Evolutionary conservation across 2,888 invertebrate genomes (phyloP).

Genomic region (Lepidonotus clava): DNA sequence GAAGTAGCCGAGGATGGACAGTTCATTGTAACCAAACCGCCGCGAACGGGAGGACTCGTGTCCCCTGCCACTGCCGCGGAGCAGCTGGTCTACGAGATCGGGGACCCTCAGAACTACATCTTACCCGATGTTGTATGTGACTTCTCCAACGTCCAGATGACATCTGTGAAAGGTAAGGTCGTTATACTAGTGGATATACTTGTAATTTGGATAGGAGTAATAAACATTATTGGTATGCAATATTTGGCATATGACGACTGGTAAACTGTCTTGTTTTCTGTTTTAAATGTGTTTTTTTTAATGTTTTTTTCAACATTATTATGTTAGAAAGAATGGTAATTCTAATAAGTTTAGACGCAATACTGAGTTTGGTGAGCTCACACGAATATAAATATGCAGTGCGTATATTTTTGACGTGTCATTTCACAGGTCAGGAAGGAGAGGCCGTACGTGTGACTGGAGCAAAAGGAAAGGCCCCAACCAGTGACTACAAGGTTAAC

Average conservation of each 20-base stretch:
- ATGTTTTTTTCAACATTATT: too few relatives aligned
- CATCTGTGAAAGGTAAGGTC: constrained; percentile 65
- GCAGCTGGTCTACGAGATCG: constrained; percentile 82
- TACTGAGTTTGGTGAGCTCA: too few relatives aligned
- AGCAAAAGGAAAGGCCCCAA: constrained; percentile 80
- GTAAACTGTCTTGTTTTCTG: neutral
- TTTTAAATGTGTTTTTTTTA: too few relatives aligned
- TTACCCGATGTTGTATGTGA: constrained; percentile 82
- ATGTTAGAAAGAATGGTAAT: too few relatives aligned
- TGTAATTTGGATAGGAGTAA: neutral
- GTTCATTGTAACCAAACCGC: constrained; percentile 81
- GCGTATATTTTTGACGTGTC: too few relatives aligned
- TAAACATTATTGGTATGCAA: neutral
- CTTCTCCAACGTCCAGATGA: constrained; percentile 80
- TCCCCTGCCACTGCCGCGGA: constrained; percentile 81
- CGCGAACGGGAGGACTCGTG: constrained; percentile 81
- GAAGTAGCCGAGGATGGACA: constrained; percentile 80
- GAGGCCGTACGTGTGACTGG: constrained; percentile 80
- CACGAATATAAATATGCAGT: too few relatives aligned
- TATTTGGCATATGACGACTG: neutral
- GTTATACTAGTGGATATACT: neutral
- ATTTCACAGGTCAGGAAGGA: constrained; percentile 50
- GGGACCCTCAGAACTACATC: constrained; percentile 81
- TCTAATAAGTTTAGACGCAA: too few relatives aligned
- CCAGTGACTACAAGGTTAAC: constrained; percentile 80